Evolutionary conservation across 2,888 invertebrate genomes (phyloP).

Genomic region (Chromoteleia sp.): DNA sequence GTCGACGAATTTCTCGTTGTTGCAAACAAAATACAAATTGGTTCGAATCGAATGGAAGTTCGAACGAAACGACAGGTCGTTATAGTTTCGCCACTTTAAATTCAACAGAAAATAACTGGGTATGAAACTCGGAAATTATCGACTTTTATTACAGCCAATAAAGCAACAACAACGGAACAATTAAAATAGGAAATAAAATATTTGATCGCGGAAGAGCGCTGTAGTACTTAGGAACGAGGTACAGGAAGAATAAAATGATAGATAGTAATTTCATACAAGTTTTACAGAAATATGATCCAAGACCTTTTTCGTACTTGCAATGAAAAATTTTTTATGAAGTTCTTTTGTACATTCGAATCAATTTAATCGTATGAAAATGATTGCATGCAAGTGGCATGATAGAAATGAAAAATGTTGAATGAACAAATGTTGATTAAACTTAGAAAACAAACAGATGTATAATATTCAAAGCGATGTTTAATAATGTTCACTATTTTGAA

Average conservation of each 20-base stretch:
- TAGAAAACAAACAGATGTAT: too few relatives aligned
- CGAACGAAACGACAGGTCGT: not conserved
- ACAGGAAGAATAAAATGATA: constrained; percentile 4
- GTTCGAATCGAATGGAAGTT: not conserved
- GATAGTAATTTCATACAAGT: not conserved
- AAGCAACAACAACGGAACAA: constrained; percentile 6
- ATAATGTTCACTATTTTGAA: too few relatives aligned
- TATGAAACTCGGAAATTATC: constrained; percentile 2
- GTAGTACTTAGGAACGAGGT: constrained; percentile 4
- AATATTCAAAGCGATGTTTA: too few relatives aligned
- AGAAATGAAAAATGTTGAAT: too few relatives aligned
- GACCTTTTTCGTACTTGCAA: too few relatives aligned
- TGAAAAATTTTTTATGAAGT: too few relatives aligned
- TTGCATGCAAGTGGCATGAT: too few relatives aligned
- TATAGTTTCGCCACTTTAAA: not conserved
- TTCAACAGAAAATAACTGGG: not conserved
- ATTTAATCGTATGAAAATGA: too few relatives aligned
- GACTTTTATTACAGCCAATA: constrained; percentile 20
- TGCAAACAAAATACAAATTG: too few relatives aligned
- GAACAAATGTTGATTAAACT: too few relatives aligned
- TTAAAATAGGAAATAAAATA: constrained; percentile 16
- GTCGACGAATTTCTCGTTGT: not conserved
- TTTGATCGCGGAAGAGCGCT: constrained; percentile 5
- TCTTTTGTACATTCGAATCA: too few relatives aligned
- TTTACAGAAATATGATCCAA: constrained; percentile 2